Conservation (phyloP, 2,888 invertebrate species). For the Phortica magna region DNA sequence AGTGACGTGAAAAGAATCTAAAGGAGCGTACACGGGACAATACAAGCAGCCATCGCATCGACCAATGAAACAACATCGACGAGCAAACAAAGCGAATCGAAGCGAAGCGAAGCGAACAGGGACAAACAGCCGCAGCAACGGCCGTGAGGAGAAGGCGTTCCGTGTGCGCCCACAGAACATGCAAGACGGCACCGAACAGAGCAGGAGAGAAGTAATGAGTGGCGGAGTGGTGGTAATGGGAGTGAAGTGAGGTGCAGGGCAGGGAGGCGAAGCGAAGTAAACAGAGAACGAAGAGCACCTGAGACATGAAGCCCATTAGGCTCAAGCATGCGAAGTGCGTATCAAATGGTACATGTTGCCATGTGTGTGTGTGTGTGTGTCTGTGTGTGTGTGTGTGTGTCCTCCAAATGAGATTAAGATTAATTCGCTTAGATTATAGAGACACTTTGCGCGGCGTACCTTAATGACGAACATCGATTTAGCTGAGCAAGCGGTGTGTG, state of each 20-base stretch:
- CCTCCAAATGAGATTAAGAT: conserved; percentile 38
- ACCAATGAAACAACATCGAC: too few species aligned
- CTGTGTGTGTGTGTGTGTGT: conserved; percentile 20
- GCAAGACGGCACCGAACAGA: background rate
- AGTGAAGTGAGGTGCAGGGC: too few species aligned
- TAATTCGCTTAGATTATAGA: conserved; percentile 39
- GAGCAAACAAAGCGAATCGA: too few species aligned
- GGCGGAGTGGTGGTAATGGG: too few species aligned
- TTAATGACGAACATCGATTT: background rate
- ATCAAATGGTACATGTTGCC: background rate
- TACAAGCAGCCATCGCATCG: too few species aligned
- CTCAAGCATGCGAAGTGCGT: background rate
- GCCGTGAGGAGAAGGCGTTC: too few species aligned
- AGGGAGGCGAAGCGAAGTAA: background rate
- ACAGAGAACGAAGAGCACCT: conserved; percentile 14
- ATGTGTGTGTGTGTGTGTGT: conserved; percentile 5
- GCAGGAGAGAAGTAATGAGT: background rate
- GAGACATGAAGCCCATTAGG: conserved; percentile 20
- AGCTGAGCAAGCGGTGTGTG: background rate
- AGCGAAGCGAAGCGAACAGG: too few species aligned
- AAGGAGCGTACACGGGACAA: too few species aligned
- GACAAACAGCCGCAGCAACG: background rate
- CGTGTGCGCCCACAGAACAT: background rate
- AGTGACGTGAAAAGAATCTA: background rate
- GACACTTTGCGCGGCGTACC: conserved; percentile 29